Base-by-base conservation (phyloP, 37 sponge, comb jelly and placozoan species). In the Ephydatia muelleri region DNA sequence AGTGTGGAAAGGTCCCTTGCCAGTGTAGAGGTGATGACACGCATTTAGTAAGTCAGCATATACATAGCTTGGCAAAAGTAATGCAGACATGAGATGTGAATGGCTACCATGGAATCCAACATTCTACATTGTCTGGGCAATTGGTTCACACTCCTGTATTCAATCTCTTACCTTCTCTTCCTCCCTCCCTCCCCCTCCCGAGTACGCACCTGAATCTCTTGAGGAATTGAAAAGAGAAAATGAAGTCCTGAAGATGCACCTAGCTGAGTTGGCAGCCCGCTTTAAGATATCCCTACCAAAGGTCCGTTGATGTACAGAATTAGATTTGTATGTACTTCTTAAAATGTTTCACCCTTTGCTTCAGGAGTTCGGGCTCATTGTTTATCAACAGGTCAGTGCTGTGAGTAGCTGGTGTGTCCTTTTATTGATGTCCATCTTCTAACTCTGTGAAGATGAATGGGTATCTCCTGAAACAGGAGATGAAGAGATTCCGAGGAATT, bases 381-480 rank as follows among this genome's bases (percentile, higher is more conserved):
- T 57, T 21, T 57, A 57, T 57, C 57, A 57, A 57, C 57, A 57
- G 57, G 57, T 57, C 16, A 11, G 57, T 11, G 14, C 9, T 1
- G 16, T 57, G 57, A 13, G 1, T 5, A 16, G 19, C 14, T 1
- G 19, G 1, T 57, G 19, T 57, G n/a, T n/a, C n/a, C n/a, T n/a
- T n/a, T n/a, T n/a, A n/a, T 11, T 1, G 57, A 1, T 13, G 57
- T 16, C 2, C 1, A 36, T 14, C 12, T 14, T 79, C 25, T 31
- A 21, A 33, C 69, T 21, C 22, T 32, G 6, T 21, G 14, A 30
- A 90, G 86, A 75, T 88, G 13, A 72, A 78, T 69, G 95, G 95
- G 8, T 94, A 89, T 84, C 68, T 94, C 77, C 83, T 64, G 29
- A 94, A 94, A 81, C 73, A 86, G 71, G 95, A 92, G 11, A 49